phyloP scores from a whole-genome alignment of 2,888 invertebrate genomes.

The Cosmopolites sordidus region DNA sequence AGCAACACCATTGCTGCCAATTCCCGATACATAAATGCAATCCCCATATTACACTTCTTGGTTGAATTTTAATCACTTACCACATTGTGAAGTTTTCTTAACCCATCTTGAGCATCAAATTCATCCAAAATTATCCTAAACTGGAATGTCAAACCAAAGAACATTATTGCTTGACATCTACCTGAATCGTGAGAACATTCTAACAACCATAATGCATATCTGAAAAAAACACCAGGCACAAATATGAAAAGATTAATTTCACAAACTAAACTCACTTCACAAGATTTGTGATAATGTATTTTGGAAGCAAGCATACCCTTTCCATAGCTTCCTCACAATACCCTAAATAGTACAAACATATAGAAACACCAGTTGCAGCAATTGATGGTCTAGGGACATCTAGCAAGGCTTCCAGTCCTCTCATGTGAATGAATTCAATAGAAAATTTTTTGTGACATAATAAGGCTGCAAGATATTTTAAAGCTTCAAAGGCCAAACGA shows the following conservation, averaged over 20 bases:
- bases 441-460: slow-evolving; percentile 98
- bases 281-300: slow-evolving; percentile 69
- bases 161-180: slow-evolving; percentile 97
- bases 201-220: slow-evolving; percentile 90
- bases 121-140: slow-evolving; percentile 90
- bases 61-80: slow-evolving; percentile 49
- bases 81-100: slow-evolving; percentile 90
- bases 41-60: too few species aligned
- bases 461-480: slow-evolving; percentile 90
- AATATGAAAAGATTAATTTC: not conserved
- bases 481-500: slow-evolving; percentile 90
- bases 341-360: slow-evolving; percentile 93
- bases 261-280: slow-evolving; percentile 57
- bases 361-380: slow-evolving; percentile 93
- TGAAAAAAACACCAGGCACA: slow-evolving; percentile 38
- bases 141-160: slow-evolving; percentile 91
- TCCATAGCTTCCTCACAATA: slow-evolving; percentile 99
- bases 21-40: not conserved
- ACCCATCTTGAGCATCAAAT: slow-evolving; percentile 90
- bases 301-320: slow-evolving; percentile 81
- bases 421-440: slow-evolving; percentile 86
- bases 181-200: slow-evolving; percentile 93
- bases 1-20: too few species aligned
- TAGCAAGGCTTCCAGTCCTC: slow-evolving; percentile 80
- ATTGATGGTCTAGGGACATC: slow-evolving; percentile 91